phyloP scores from a whole-genome alignment of 2,113 vertebrate species.

The Menidia beryllina region DNA sequence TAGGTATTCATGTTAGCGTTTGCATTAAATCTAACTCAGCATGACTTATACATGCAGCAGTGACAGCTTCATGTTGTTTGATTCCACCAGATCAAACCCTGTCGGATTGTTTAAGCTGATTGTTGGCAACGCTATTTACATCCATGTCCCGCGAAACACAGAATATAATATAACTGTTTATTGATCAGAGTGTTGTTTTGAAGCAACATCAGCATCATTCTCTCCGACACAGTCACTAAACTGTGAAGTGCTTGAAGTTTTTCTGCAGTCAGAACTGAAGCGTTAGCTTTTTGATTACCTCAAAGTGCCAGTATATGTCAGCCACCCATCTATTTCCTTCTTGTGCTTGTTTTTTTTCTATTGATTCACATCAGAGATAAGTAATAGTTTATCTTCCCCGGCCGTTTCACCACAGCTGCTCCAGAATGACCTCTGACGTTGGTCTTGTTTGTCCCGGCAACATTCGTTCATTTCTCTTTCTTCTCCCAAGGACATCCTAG shows the following conservation, averaged over 20 bases:
- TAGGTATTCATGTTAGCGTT: background rate
- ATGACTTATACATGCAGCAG: background rate
- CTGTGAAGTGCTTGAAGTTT: constrained; percentile 6
- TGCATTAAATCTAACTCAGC: background rate
- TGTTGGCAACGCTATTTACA: background rate
- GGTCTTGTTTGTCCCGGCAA: constrained; percentile 43
- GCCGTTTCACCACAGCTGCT: constrained; percentile 55
- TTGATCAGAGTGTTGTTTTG: background rate
- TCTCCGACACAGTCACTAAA: constrained; percentile 9
- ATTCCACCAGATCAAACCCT: background rate
- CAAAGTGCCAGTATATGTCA: constrained; percentile 28
- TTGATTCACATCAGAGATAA: constrained; percentile 44
- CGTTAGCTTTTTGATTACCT: constrained; percentile 17
- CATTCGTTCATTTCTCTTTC: constrained; percentile 38
- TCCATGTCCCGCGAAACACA: background rate
- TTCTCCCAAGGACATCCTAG: constrained; percentile 64
- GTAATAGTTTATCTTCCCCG: constrained; percentile 45
- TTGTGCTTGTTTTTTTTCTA: constrained; percentile 46
- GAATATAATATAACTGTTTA: constrained; percentile 6
- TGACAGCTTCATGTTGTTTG: constrained; percentile 7
- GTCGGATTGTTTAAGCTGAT: background rate
- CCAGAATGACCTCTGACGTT: constrained; percentile 31
- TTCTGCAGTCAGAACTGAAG: background rate
- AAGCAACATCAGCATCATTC: constrained; percentile 13
- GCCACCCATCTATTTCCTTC: constrained; percentile 49